A percentile compares a stretch with the other conserved stretches of the same genome.
phyloP scores from a whole-genome alignment of 2,888 invertebrate species.

The Allophyes oxyacanthae region DNA sequence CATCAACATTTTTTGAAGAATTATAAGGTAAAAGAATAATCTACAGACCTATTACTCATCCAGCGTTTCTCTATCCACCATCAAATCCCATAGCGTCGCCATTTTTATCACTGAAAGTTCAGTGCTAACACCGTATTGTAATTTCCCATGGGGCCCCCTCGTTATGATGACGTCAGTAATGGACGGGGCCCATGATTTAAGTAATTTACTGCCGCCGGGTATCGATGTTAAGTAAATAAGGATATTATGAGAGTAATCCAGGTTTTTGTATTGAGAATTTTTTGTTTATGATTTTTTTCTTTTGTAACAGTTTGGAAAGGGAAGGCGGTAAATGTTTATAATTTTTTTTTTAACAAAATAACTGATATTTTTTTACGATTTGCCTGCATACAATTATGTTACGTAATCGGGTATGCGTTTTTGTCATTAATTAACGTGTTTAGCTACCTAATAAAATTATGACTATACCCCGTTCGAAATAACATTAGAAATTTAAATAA shows the following conservation, averaged over 20 bases:
- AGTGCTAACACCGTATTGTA: slow-evolving; percentile 49
- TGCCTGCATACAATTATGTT: too few species aligned
- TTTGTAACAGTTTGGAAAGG: too few species aligned
- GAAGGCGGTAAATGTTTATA: too few species aligned
- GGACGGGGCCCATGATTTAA: slow-evolving; percentile 43
- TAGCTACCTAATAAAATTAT: too few species aligned
- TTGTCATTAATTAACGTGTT: too few species aligned
- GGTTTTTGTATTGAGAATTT: background rate
- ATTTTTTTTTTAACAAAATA: too few species aligned
- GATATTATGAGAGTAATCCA: slow-evolving; percentile 4
- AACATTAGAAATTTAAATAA: too few species aligned
- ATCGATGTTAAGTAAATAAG: slow-evolving; percentile 32
- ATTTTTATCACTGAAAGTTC: slow-evolving; percentile 55
- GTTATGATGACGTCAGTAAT: slow-evolving; percentile 56
- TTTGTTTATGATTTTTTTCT: slow-evolving; percentile 1
- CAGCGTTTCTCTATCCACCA: slow-evolving; percentile 4
- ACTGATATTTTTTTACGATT: too few species aligned
- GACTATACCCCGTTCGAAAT: too few species aligned
- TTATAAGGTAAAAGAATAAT: slow-evolving; percentile 5
- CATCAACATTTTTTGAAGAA: too few species aligned
- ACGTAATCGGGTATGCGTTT: too few species aligned
- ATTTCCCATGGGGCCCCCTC: slow-evolving; percentile 50
- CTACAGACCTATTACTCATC: background rate
- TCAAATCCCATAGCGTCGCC: slow-evolving; percentile 24
- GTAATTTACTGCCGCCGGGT: slow-evolving; percentile 46